These are phyloP conservation scores for Mallotus villosus DNA, from an alignment of 2,797 vertebrate genomes.

Conservation along the genomic window DNA sequence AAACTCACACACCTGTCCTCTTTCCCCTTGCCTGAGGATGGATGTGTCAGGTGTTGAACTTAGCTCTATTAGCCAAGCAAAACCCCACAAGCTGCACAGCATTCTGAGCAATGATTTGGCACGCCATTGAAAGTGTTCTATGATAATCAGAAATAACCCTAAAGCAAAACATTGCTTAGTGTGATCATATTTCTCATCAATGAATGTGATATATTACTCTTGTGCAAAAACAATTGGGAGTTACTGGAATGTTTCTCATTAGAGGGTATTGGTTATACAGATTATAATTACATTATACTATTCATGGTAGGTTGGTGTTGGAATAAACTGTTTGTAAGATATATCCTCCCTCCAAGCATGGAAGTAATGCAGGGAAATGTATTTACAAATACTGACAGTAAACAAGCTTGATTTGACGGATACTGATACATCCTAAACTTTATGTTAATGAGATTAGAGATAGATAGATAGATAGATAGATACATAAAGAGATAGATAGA, in stretches of 20 bases:
- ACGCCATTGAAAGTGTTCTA: conserved; percentile 54
- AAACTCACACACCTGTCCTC: conserved; percentile 13
- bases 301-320: too few species aligned
- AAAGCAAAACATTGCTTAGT: conserved; percentile 58
- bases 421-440: too few species aligned
- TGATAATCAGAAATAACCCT: conserved; percentile 57
- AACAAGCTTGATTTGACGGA: too few species aligned
- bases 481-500: conserved; percentile 62
- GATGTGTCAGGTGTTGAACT: conserved; percentile 46
- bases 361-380: too few species aligned
- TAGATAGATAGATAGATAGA: conserved; percentile 46
- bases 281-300: too few species aligned
- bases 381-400: too few species aligned
- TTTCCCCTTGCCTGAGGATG: conserved; percentile 11
- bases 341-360: too few species aligned
- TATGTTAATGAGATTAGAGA: too few species aligned
- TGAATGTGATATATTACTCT: conserved; percentile 58
- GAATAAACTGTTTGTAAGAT: too few species aligned
- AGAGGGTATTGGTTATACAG: neutral
- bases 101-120: conserved; percentile 62
- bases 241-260: conserved; percentile 4
- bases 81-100: conserved; percentile 42
- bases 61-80: conserved; percentile 50
- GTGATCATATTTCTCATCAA: conserved; percentile 64
- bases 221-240: neutral